Evolutionary conservation across 2,888 invertebrate species (phyloP).

Genomic region (Glyphotaelius pellucidus): DNA sequence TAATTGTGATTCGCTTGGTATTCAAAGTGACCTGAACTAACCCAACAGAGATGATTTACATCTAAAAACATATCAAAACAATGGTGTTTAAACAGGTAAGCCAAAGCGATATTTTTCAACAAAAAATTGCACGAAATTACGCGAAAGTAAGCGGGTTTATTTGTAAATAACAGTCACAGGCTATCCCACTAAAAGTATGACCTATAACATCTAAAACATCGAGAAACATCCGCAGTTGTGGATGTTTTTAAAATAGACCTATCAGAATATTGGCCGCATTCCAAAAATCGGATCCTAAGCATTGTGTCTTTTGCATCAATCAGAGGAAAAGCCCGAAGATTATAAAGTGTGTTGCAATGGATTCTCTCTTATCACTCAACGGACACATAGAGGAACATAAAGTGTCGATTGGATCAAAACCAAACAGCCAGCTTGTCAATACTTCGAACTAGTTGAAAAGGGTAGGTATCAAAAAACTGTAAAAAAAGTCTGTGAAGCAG

Average conservation of each 20-base stretch:
- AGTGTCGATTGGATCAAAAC: not conserved
- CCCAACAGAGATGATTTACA: not conserved
- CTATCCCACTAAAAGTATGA: constrained; percentile 16
- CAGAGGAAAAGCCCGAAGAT: constrained; percentile 19
- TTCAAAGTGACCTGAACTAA: not conserved
- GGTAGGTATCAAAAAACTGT: not conserved
- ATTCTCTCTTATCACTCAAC: constrained; percentile 10
- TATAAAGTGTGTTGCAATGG: constrained; percentile 26
- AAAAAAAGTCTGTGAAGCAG: not conserved
- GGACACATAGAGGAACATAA: not conserved
- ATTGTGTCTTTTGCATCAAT: constrained; percentile 55
- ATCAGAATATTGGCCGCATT: constrained; percentile 43
- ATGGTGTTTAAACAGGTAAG: not conserved
- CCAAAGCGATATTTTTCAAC: not conserved
- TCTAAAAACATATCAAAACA: not conserved
- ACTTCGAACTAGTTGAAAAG: not conserved
- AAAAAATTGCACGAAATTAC: not conserved
- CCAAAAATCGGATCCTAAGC: constrained; percentile 40
- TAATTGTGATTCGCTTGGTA: not conserved
- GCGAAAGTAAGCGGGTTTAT: constrained; percentile 11
- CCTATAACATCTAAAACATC: constrained; percentile 42
- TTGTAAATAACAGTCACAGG: constrained; percentile 30
- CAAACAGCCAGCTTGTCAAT: not conserved
- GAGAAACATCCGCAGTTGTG: constrained; percentile 48
- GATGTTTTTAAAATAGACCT: constrained; percentile 52